Percentiles rank a stretch among this genome's conserved stretches.
Conservation (phyloP, 2,888 invertebrate genomes). For the Monochamus alternatus region DNA sequence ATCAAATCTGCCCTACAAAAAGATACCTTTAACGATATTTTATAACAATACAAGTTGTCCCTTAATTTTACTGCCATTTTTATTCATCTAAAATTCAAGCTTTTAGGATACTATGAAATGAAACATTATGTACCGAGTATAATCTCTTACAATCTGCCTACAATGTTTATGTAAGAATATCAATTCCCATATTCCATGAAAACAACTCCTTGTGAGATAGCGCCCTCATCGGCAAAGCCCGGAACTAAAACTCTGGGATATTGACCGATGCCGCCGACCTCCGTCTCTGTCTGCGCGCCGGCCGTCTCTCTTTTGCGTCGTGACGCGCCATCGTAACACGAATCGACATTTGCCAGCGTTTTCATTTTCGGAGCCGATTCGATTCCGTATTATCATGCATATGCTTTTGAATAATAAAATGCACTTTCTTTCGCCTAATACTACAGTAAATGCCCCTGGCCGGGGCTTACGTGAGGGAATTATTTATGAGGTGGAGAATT, state of each 20-base stretch:
- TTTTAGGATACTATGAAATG: no score
- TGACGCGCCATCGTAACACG: slow-evolving; percentile 53
- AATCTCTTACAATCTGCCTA: background rate
- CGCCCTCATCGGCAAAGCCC: slow-evolving; percentile 59
- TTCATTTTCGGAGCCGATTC: slow-evolving; percentile 48
- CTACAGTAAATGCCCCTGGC: slow-evolving; percentile 41
- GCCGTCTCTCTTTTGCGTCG: slow-evolving; percentile 59
- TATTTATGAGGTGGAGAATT: slow-evolving; percentile 20
- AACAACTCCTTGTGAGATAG: slow-evolving; percentile 54
- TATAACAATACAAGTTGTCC: no score
- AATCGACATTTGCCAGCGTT: slow-evolving; percentile 54
- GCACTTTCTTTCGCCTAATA: slow-evolving; percentile 43
- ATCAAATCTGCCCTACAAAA: no score
- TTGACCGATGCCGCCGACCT: slow-evolving; percentile 61
- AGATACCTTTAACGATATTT: no score
- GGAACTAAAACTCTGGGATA: slow-evolving; percentile 62
- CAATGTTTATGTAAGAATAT: background rate
- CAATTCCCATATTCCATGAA: background rate
- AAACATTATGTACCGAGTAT: no score
- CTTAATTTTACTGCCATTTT: no score
- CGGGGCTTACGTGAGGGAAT: slow-evolving; percentile 31
- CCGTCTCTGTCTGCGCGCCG: slow-evolving; percentile 48
- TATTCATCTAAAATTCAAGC: no score
- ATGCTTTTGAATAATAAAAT: slow-evolving; percentile 51
- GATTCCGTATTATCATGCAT: slow-evolving; percentile 48